Evolutionary conservation across 2,113 vertebrate genomes (phyloP), one percentile per base, ranked within the genome.

Genomic region (Fregata magnificens): DNA sequence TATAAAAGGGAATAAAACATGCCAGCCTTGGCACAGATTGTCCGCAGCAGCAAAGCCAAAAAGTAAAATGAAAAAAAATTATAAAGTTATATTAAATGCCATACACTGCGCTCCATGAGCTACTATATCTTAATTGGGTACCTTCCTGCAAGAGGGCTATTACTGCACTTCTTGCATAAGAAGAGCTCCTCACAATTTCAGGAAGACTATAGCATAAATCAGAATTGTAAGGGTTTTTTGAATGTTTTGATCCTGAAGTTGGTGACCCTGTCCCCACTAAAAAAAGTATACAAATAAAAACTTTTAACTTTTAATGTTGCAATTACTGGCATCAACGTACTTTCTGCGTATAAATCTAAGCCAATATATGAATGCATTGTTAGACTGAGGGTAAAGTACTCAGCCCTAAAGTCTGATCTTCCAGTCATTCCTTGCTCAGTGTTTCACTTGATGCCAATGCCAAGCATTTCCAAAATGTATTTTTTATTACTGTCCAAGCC

Each of bases 1-100:
- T 89, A 76, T 52, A 82, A 95, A 95, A 95, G 56, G 56, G 73
- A 95, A 86, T 84, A 87, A 94, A 95, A 59, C 40, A 95, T 63
- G 25, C 25, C 86, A 95, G 65, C 72, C 69, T 90, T 91, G 88
- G 82, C 92, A 93, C 16, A 88, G 73, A 86, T 40, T 84, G 52
- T 50, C 53, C 72, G 58, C 56, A 67, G 45, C 58, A 82, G 9
- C 28, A 50, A 88, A 92, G 25, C n/a, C 32, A 66, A 34, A 62
- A 93, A 61, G 31, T 25, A 62, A 88, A 94, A 90, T 56, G 10
- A 90, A 83, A 50, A 59, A 61, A 17, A 82, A 42, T 9, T 2
- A 26, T 34, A 25, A 94, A 77, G 45, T 70, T 82, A 4, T 36
- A 88, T 55, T 34, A 93, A 86, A 92, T 45, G 53, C 0, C 74